Base-by-base conservation (phyloP, 2,797 vertebrate species). In the Acipenser ruthenus region DNA sequence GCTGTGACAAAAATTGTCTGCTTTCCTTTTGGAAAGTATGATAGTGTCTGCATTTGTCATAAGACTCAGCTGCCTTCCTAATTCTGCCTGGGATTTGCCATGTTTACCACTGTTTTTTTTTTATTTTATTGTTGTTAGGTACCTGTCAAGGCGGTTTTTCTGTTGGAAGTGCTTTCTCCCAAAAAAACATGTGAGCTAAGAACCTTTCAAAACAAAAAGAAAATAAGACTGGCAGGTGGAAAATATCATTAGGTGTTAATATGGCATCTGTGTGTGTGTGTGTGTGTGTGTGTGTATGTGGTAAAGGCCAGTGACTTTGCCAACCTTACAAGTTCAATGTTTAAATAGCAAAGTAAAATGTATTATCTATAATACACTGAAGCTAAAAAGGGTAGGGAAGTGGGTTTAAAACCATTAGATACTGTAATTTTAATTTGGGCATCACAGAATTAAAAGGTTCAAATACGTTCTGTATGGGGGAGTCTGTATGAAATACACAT, bases 181-280 rank as follows among this genome's bases (percentile, higher is more conserved):
- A 77, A 10, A 83, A 85, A 87, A 88, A 84, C 79, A 83, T 73
- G 79, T 84, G 79, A 84, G 79, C 79, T 88, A 80, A 83, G 77
- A 70, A 84, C 79, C 75, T 74, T 76, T 80, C 64, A 70, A 83
- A 81, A 76, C 70, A 76, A 70, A 61, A 79, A 76, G 12, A 66
- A 81, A 77, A 68, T 66, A 67, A 72, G 77, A 74, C 55, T 56
- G 70, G 64, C 62, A 71, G 62, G 74, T 73, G 69, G 72, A 72
- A 72, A 82, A 80, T 83, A 71, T 65, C 71, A 64, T 78, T 75
- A 68, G 68, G 68, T 68, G 71, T 69, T 73, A 62, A 15, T 66
- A 47, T 66, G 64, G 50, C 64, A 67, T 83, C 73, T 75, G 1
- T 18, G 1, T 18, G 18, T 18, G 18, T 18, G 13, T 65, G 23